A percentile compares a stretch with the other conserved stretches of the same genome.
Evolutionary conservation across 2,797 vertebrate genomes (phyloP).

Genomic region (Chanos chanos): DNA sequence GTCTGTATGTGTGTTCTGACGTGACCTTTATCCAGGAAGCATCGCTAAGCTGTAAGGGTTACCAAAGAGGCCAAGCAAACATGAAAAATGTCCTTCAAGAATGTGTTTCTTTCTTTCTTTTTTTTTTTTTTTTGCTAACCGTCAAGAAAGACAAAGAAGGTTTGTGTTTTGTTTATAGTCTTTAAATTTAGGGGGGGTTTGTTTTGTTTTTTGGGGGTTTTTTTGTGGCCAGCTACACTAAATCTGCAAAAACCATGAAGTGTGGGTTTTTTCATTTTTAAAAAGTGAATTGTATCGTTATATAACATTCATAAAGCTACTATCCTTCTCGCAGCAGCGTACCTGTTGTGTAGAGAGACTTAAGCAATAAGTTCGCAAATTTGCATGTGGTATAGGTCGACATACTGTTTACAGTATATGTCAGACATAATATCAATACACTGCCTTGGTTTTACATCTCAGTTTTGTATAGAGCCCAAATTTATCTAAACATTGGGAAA

Average conservation of each 20-base stretch:
- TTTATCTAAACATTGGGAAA: neutral
- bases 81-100: constrained; percentile 3
- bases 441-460: neutral
- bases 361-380: constrained; percentile 41
- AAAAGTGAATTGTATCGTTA: no score
- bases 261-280: no score
- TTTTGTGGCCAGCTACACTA: no score
- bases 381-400: constrained; percentile 26
- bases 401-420: constrained; percentile 24
- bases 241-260: no score
- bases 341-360: constrained; percentile 3
- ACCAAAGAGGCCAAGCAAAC: constrained; percentile 39
- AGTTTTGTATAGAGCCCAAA: constrained; percentile 11
- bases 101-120: neutral
- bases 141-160: no score
- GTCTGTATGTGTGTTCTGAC: neutral
- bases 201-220: no score
- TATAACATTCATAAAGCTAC: neutral
- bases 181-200: no score
- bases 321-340: neutral
- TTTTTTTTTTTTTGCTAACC: no score
- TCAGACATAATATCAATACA: constrained; percentile 13
- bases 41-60: constrained; percentile 1
- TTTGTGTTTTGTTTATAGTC: no score
- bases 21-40: neutral